Evolutionary conservation across 30 jellyfish, hydroid and myxozoan species (phyloP).

Genomic region (Sanderia malayensis): DNA sequence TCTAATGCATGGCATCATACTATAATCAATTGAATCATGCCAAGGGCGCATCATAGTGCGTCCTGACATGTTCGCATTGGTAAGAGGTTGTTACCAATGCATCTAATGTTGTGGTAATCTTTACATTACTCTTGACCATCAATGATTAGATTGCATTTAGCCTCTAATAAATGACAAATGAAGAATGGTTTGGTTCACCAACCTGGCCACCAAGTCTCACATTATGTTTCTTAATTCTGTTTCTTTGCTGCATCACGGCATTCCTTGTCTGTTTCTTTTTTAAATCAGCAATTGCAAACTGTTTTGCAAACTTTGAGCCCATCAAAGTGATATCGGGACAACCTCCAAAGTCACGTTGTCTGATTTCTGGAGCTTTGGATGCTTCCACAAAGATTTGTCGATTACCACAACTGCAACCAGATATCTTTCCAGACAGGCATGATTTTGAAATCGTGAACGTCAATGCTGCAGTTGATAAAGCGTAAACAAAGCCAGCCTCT

Average conservation of each 20-base stretch:
- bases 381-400: conserved; percentile 63
- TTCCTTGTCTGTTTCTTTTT: conserved; percentile 51
- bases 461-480: conserved; percentile 85
- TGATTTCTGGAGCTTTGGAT: conserved; percentile 35
- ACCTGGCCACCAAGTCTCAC: conserved; percentile 86
- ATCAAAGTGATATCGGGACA: conserved; percentile 69
- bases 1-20: too few relatives aligned
- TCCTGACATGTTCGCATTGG: too few relatives aligned
- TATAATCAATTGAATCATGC: too few relatives aligned
- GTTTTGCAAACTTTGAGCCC: conserved; percentile 68
- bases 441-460: conserved; percentile 82
- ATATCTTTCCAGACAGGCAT: conserved; percentile 80
- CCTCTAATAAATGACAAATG: too few relatives aligned
- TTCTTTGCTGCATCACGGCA: conserved; percentile 27
- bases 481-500: conserved; percentile 84
- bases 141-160: too few relatives aligned
- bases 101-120: too few relatives aligned
- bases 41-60: too few relatives aligned
- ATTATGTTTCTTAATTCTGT: conserved; percentile 72
- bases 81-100: too few relatives aligned
- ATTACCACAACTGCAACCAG: conserved; percentile 74
- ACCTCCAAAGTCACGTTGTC: conserved; percentile 63
- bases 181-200: too few relatives aligned
- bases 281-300: conserved; percentile 76
- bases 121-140: too few relatives aligned